Percentiles rank a stretch among this genome's conserved stretches.
Evolutionary conservation across 2,113 vertebrate species (phyloP).

Genomic region (Hystrix cristata): DNA sequence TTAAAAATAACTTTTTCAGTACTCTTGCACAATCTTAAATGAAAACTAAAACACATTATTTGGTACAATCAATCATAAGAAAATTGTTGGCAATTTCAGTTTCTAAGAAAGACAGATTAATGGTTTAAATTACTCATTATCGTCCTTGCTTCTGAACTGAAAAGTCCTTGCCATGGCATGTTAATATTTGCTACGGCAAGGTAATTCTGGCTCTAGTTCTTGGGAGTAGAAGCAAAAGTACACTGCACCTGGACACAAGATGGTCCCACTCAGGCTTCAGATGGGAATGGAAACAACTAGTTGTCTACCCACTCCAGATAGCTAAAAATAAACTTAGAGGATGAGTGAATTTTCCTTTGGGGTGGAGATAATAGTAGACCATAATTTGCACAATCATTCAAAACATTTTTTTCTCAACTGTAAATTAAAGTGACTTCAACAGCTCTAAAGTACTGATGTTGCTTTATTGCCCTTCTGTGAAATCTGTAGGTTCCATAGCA

Average conservation of each 20-base stretch:
- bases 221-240: background rate
- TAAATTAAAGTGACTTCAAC: background rate
- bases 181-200: background rate
- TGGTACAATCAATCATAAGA: conserved; percentile 34
- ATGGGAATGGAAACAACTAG: conserved; percentile 25
- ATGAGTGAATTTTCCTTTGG: background rate
- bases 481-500: background rate
- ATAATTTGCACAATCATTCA: conserved; percentile 3
- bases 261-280: background rate
- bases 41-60: conserved; percentile 45
- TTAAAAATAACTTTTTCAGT: conserved; percentile 55
- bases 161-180: background rate
- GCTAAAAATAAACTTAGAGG: background rate
- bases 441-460: background rate
- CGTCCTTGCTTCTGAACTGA: conserved; percentile 14
- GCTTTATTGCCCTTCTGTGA: background rate
- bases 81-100: conserved; percentile 29
- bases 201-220: background rate
- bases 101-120: conserved; percentile 43
- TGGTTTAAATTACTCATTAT: background rate
- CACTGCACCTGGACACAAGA: background rate
- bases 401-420: background rate
- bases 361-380: background rate
- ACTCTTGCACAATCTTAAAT: background rate
- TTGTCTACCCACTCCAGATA: background rate